Evolutionary conservation across 1,140 invertebrate species (phyloP).

Genomic region (Panagrolaimus sp.): DNA sequence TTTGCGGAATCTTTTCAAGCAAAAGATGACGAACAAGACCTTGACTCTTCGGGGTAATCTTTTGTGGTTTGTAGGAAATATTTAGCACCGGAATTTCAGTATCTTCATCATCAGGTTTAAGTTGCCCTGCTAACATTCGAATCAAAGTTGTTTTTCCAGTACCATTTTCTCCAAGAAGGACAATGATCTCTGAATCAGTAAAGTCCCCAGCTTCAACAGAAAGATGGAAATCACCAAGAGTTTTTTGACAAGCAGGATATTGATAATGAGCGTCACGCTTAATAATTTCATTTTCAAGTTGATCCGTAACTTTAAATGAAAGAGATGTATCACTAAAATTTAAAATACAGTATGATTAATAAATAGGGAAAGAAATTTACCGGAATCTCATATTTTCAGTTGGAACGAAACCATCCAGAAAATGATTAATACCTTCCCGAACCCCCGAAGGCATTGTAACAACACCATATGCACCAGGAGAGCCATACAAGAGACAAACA

Average conservation of each 20-base stretch:
- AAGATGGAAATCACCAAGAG: slow-evolving; percentile 71
- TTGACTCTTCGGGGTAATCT: slow-evolving; percentile 94
- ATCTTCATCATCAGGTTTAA: slow-evolving; percentile 80
- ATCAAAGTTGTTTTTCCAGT: slow-evolving; percentile 99
- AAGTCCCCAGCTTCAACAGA: slow-evolving; percentile 83
- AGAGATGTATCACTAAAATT: slow-evolving; percentile 52
- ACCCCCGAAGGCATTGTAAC: slow-evolving; percentile 99
- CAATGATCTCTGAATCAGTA: slow-evolving; percentile 98
- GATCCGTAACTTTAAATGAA: slow-evolving; percentile 87
- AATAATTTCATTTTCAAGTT: slow-evolving; percentile 90
- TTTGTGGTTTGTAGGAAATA: slow-evolving; percentile 99
- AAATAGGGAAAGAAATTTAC: slow-evolving; percentile 68
- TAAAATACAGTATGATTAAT: not conserved
- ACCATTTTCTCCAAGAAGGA: slow-evolving; percentile 95
- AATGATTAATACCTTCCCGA: slow-evolving; percentile 97
- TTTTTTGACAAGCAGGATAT: slow-evolving; percentile 74
- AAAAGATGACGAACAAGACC: slow-evolving; percentile 71
- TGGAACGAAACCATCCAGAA: slow-evolving; percentile 96
- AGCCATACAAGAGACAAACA: slow-evolving; percentile 96
- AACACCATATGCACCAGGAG: slow-evolving; percentile 93
- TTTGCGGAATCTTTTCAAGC: slow-evolving; percentile 35
- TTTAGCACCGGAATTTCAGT: slow-evolving; percentile 82
- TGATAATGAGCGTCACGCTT: slow-evolving; percentile 91
- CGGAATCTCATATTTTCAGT: slow-evolving; percentile 98
- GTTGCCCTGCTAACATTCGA: slow-evolving; percentile 87